Evolutionary conservation across 92 coral and sea anemone species (phyloP).

Genomic region (Anthopleura xanthogrammica): DNA sequence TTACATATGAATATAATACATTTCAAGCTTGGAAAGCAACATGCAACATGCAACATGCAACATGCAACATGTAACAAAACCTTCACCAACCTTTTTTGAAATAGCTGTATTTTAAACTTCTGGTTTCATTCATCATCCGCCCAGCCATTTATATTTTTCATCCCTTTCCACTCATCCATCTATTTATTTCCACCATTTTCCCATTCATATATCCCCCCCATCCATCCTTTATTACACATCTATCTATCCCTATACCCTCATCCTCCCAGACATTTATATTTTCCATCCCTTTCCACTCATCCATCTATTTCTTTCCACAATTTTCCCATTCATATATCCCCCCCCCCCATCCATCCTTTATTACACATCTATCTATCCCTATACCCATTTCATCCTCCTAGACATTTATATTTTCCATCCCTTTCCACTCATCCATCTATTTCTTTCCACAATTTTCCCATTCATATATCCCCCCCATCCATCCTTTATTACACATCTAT

Average conservation of each 20-base stretch:
- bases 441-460: not conserved
- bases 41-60: no score
- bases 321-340: not conserved
- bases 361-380: not conserved
- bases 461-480: not conserved
- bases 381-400: not conserved
- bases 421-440: slow-evolving; percentile 16
- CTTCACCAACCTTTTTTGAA: no score
- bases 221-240: no score
- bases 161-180: slow-evolving; percentile 16
- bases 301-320: not conserved
- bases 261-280: no score
- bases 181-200: not conserved
- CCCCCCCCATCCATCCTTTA: slow-evolving; percentile 6
- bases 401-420: no score
- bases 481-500: no score
- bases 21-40: no score
- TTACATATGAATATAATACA: no score
- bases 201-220: not conserved
- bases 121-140: no score
- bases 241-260: no score
- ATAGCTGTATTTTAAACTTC: no score
- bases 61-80: no score
- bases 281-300: not conserved
- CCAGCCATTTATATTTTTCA: not conserved